Base-by-base conservation (phyloP, 2,888 invertebrate species). In the Coleophora deauratella region DNA sequence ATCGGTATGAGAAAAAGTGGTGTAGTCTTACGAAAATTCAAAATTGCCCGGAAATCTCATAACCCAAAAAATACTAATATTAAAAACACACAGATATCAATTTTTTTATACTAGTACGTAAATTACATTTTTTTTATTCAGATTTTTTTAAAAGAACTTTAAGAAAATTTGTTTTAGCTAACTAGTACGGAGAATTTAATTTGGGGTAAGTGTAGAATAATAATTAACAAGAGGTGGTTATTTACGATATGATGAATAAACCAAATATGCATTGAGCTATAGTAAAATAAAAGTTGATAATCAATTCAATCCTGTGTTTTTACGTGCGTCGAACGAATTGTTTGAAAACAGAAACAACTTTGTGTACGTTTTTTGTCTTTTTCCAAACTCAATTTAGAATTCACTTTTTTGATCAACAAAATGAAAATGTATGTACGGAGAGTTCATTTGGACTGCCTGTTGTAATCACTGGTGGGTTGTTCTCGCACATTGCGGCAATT, bases 261-360 rank as follows among this genome's bases (percentile, higher is more conserved):
- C 31, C 7, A 31, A 31, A 31, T 2, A 31, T 4, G 31, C 10
- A 11, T 10, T 9, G 31, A 6, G 21, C 21, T 21, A 6, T 21
- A 21, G 21, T 6, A 21, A 21, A 21, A 55, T 41, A 51, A 59
- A 72, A 70, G 57, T 72, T 69, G 67, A 60, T 73, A 71, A 76
- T 72, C 68, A 72, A 69, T 72, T 72, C 64, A 63, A 62, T 63
- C 57, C 55, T 39, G 56, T 62, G 58, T 61, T 62, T 59, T 61
- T 52, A 57, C 57, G 52, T 57, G 60, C 58, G 57, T 53, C 53
- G 54, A 52, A 52, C 50, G 51, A 55, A 62, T 66, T 70, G 63
- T 71, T 72, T 57, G 55, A 44, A 59, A 67, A 68, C 61, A 36
- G 62, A 62, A 59, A 62, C 66, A 72, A 68, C 47, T 66, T 69